Evolutionary conservation across 2,888 invertebrate genomes (phyloP), one percentile per base, ranked within the genome.

Genomic region (Odontocerum albicorne): DNA sequence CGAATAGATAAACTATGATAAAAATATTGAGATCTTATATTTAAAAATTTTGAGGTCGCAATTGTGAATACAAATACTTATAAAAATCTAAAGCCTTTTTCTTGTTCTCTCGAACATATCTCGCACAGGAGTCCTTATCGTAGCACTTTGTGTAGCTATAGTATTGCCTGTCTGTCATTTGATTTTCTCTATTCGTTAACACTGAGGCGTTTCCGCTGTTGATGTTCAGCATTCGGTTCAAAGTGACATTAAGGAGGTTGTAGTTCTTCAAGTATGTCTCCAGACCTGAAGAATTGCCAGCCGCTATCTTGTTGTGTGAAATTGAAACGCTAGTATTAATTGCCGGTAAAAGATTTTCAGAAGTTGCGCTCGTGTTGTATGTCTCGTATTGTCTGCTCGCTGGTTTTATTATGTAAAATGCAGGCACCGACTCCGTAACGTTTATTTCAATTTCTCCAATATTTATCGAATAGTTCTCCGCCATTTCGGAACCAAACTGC

Each of bases 51-150:
- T 49, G 45, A 7, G 56, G 46, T 8, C 52, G 68, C 31, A 78
- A 60, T 56, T 77, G 77, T 2, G 77, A 74, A 63, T 76, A 77
- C 3, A 78, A 72, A 59, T 76, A 77, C 66, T 75, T 78, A 63
- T 78, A 78, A 63, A 77, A 77, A 60, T 77, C 76, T 39, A 77
- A 65, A 8, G 77, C 78, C 64, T 73, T 75, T 60, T 76, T 75
- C 50, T 65, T 72, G 57, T 77, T 73, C 59, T 75, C 71, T 0
- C 72, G 72, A 1, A 66, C 70, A 42, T 69, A 73, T 46, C 70
- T 73, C 12, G 72, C 67, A 53, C 77, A 59, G 3, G 55, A 59
- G 15, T 59, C 55, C 17, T 59, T 59, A 45, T 59, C 52, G 33
- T 39, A 45, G 22, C 59, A 59, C 27, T 33, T 51, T n/a, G 47